phyloP scores from a whole-genome alignment of 2,113 vertebrate genomes.

The Xiphophorus couchianus region DNA sequence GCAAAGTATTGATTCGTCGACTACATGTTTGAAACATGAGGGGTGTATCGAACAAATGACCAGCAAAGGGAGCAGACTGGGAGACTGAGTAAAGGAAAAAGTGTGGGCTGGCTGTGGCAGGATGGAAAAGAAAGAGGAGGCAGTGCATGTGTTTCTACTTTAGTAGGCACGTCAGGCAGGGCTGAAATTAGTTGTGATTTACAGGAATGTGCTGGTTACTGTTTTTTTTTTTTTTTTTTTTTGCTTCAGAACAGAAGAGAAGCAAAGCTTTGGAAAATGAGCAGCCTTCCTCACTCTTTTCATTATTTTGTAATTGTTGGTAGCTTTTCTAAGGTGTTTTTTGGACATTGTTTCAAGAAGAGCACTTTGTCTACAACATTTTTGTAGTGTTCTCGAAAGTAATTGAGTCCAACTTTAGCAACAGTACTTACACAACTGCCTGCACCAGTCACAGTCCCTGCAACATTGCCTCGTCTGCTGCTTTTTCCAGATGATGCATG shows the following conservation, averaged over 20 bases:
- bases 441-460: background rate
- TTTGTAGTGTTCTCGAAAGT: background rate
- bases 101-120: constrained; percentile 61
- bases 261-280: constrained; percentile 41
- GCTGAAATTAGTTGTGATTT: constrained; percentile 78
- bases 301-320: constrained; percentile 2
- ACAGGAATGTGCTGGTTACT: constrained; percentile 73
- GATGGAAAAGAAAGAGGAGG: constrained; percentile 65
- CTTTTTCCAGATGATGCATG: background rate
- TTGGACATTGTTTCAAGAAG: background rate
- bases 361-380: constrained; percentile 2
- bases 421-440: background rate
- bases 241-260: constrained; percentile 45
- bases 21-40: constrained; percentile 26
- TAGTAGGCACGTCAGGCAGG: constrained; percentile 72
- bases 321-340: constrained; percentile 16
- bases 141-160: constrained; percentile 77
- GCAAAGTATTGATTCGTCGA: constrained; percentile 30
- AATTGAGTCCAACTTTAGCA: background rate
- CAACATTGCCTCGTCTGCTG: too few relatives aligned
- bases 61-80: constrained; percentile 31
- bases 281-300: constrained; percentile 15
- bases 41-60: constrained; percentile 25
- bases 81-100: constrained; percentile 56
- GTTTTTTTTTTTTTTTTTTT: constrained; percentile 24